Percentiles rank a stretch among this genome's conserved stretches.
These are phyloP conservation scores for Pogonocichla stellata DNA, from an alignment of 2,113 vertebrate species.

Conservation along the genomic window DNA sequence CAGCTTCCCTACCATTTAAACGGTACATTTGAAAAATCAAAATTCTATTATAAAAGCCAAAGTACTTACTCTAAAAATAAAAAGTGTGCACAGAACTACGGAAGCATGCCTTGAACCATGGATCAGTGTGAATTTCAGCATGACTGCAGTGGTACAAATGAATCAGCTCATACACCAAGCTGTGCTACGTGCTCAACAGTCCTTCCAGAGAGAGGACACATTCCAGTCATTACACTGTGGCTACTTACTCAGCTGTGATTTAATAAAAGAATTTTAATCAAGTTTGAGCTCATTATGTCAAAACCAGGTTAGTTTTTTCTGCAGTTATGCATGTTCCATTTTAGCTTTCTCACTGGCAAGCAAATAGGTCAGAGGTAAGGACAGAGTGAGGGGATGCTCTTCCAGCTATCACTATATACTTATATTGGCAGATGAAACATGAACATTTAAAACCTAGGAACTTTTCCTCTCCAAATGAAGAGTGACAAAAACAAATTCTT, in stretches of 20 bases:
- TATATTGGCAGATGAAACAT: neutral
- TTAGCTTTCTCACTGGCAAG: neutral
- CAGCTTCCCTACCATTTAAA: neutral
- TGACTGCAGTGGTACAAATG: neutral
- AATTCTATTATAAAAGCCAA: neutral
- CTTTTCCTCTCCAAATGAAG: neutral
- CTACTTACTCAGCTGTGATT: constrained; percentile 19
- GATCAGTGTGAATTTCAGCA: neutral
- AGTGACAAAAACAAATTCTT: neutral
- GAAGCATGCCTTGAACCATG: neutral
- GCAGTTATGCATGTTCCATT: neutral
- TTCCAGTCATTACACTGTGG: constrained; percentile 6
- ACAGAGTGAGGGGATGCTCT: neutral
- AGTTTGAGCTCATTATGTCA: constrained; percentile 39
- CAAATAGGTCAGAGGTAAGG: neutral
- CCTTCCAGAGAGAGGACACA: neutral
- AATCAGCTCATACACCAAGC: neutral
- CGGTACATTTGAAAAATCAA: neutral
- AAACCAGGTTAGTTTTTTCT: neutral
- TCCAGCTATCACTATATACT: neutral
- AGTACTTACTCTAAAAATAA: neutral
- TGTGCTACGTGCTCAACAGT: neutral
- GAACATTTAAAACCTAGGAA: neutral
- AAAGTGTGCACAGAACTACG: neutral
- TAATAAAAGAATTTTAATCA: constrained; percentile 38